phyloP scores from a whole-genome alignment of 2,113 vertebrate species.

The Circaetus cinerascens region DNA sequence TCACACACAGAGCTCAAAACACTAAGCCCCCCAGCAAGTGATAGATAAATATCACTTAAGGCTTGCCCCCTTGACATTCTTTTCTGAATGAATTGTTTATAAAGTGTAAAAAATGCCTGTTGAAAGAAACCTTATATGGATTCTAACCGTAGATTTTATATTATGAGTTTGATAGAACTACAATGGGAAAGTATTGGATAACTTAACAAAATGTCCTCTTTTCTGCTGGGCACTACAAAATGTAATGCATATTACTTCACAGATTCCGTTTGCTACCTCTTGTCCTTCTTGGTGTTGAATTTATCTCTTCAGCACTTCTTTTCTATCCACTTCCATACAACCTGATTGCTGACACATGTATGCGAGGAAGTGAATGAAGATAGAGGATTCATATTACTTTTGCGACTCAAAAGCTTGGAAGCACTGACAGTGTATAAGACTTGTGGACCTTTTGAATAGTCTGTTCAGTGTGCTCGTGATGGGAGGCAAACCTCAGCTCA shows the following conservation, averaged over 20 bases:
- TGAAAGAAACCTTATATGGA: background rate
- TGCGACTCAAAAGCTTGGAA: background rate
- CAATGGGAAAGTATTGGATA: background rate
- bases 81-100: background rate
- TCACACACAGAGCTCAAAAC: background rate
- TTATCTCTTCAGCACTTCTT: background rate
- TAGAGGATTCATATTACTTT: background rate
- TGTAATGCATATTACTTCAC: background rate
- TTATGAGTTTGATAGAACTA: background rate
- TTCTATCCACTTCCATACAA: background rate
- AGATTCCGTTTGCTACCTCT: background rate
- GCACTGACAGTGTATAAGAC: background rate
- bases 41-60: background rate
- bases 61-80: background rate
- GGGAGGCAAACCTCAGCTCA: background rate
- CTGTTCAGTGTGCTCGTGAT: background rate
- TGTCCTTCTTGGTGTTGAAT: background rate
- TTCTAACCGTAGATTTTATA: background rate
- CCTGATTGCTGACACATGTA: background rate
- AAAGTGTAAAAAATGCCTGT: background rate
- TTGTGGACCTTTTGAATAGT: background rate
- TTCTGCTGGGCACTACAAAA: background rate
- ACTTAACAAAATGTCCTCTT: background rate
- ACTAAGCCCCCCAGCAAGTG: background rate
- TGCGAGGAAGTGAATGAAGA: accelerated